Evolutionary conservation across 2,888 invertebrate genomes (phyloP).

Genomic region (Athalia circularis): DNA sequence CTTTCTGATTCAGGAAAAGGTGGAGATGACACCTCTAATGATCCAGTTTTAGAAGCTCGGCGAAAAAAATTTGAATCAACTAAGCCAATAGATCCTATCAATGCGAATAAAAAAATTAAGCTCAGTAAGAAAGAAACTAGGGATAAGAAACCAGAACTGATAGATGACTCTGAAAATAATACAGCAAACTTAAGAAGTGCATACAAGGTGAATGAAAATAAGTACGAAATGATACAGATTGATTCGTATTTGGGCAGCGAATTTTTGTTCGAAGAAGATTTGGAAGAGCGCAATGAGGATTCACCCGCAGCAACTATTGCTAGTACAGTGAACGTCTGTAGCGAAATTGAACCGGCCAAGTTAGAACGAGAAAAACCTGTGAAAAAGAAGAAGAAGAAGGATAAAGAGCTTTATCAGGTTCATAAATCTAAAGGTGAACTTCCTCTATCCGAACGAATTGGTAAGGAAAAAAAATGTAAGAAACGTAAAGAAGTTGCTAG

Average conservation of each 20-base stretch:
- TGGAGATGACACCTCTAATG: slow-evolving; percentile 54
- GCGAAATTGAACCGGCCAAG: slow-evolving; percentile 62
- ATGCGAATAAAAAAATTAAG: slow-evolving; percentile 75
- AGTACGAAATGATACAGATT: slow-evolving; percentile 48
- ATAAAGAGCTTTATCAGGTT: slow-evolving; percentile 75
- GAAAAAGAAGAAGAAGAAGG: slow-evolving; percentile 74
- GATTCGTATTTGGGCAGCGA: slow-evolving; percentile 57
- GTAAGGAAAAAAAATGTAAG: slow-evolving; percentile 68
- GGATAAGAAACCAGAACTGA: slow-evolving; percentile 48
- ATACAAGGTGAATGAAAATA: slow-evolving; percentile 41
- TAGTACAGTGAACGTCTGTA: slow-evolving; percentile 52
- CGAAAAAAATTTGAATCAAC: slow-evolving; percentile 76
- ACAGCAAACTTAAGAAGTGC: slow-evolving; percentile 23
- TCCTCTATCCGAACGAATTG: slow-evolving; percentile 66
- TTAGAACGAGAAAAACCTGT: slow-evolving; percentile 66
- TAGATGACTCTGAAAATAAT: slow-evolving; percentile 45
- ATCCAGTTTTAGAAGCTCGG: slow-evolving; percentile 76
- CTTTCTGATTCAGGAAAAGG: slow-evolving; percentile 13
- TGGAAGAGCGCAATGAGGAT: slow-evolving; percentile 52
- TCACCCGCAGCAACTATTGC: slow-evolving; percentile 46
- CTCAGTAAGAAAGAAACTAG: slow-evolving; percentile 60
- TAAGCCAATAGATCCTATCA: slow-evolving; percentile 72
- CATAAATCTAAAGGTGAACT: slow-evolving; percentile 66
- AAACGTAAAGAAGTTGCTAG: slow-evolving; percentile 59
- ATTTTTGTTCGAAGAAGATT: slow-evolving; percentile 54